Conservation (phyloP, 2,113 vertebrate species). For the Illadopsis cleaveri region DNA sequence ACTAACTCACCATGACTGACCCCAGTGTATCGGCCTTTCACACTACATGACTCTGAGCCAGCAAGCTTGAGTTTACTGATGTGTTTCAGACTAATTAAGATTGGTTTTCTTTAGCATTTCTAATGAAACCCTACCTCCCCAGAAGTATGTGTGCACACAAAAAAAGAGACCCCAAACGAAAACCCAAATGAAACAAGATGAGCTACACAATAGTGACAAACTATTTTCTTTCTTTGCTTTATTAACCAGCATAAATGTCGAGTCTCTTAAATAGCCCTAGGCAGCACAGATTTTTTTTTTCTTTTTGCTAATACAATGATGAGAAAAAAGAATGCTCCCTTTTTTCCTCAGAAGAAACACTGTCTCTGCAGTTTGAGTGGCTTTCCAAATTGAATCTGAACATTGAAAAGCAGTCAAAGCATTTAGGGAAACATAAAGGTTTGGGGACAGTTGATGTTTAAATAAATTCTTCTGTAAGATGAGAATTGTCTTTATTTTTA, state of each 20-base stretch:
- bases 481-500: not conserved
- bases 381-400: not conserved
- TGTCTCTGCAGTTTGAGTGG: not conserved
- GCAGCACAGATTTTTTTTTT: not conserved
- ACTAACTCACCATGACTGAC: conserved; percentile 60
- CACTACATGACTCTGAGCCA: conserved; percentile 52
- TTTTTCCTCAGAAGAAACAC: not conserved
- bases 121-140: conserved; percentile 66
- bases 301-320: conserved; percentile 7
- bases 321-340: not conserved
- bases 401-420: not conserved
- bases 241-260: not conserved
- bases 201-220: not conserved
- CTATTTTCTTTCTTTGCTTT: conserved; percentile 41
- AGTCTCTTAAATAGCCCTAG: not conserved
- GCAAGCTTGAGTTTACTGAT: conserved; percentile 65
- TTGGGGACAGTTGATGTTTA: not conserved
- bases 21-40: conserved; percentile 55
- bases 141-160: not conserved
- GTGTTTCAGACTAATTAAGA: conserved; percentile 70
- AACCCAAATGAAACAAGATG: not conserved
- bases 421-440: not conserved
- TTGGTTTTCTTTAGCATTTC: conserved; percentile 63
- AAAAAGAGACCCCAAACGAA: conserved; percentile 23
- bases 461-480: not conserved